Evolutionary conservation across 2,113 vertebrate species (phyloP).

Genomic region (Nannobrachium achirus): DNA sequence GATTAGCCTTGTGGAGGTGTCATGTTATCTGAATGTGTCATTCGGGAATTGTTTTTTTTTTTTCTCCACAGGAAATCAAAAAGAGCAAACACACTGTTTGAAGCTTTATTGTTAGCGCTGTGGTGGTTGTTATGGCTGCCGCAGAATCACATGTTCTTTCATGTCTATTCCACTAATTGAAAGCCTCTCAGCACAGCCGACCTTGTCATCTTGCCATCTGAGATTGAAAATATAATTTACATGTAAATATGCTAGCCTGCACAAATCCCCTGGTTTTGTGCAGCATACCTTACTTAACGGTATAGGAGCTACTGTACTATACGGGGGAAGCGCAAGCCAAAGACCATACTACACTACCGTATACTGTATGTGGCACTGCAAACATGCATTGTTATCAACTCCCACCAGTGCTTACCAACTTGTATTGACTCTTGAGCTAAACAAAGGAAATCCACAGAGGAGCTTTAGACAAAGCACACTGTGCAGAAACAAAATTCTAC

Average conservation of each 20-base stretch:
- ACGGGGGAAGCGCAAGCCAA: not conserved
- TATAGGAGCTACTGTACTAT: not conserved
- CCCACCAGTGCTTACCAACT: conserved; percentile 7
- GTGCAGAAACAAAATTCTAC: conserved; percentile 10
- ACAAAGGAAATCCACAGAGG: conserved; percentile 24
- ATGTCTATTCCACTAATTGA: not conserved
- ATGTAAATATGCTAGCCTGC: no score
- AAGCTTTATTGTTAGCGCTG: not conserved
- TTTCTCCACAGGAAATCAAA: conserved; percentile 1
- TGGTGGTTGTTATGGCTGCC: not conserved
- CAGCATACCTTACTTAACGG: no score
- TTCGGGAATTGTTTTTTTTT: not conserved
- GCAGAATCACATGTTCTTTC: not conserved
- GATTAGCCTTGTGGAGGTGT: not conserved
- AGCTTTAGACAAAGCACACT: conserved; percentile 5
- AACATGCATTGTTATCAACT: conserved; percentile 2
- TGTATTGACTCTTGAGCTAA: not conserved
- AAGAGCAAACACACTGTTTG: conserved; percentile 8
- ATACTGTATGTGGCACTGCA: not conserved
- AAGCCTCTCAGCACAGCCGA: not conserved
- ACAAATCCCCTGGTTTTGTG: no score
- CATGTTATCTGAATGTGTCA: conserved; percentile 1
- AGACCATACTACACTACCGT: not conserved
- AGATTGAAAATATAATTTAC: not conserved
- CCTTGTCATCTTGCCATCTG: not conserved